phyloP scores from a whole-genome alignment of 1,140 invertebrate genomes.

The Aphaenogaster rudis region DNA sequence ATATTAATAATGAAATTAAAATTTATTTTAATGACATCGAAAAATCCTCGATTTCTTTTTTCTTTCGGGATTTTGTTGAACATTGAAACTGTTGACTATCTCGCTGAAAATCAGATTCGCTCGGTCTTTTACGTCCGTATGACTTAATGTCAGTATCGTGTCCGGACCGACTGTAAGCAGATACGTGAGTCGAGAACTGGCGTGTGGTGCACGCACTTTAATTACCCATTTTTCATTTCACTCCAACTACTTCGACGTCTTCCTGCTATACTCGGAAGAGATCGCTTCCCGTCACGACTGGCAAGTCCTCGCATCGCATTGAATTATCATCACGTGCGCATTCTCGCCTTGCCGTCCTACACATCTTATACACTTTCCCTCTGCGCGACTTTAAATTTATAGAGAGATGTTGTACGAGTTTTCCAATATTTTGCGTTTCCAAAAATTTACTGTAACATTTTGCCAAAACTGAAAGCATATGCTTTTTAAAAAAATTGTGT shows the following conservation, averaged over 20 bases:
- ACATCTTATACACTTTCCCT: not conserved
- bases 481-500: not conserved
- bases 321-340: conserved; percentile 6
- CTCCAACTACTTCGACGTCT: conserved; percentile 16
- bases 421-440: not conserved
- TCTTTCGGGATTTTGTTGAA: not conserved
- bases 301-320: conserved; percentile 2
- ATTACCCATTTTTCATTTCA: conserved; percentile 44
- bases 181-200: conserved; percentile 3
- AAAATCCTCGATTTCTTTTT: not conserved
- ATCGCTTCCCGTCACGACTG: conserved; percentile 23
- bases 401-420: not conserved
- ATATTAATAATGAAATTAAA: not conserved
- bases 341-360: not conserved
- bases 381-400: not conserved
- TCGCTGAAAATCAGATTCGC: conserved; percentile 17
- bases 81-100: not conserved
- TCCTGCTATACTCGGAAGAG: not conserved
- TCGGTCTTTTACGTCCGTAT: not conserved
- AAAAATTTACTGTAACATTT: conserved; percentile 7
- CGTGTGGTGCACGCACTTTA: conserved; percentile 17
- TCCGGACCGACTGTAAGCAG: conserved; percentile 31
- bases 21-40: not conserved
- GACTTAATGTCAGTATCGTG: conserved; percentile 13
- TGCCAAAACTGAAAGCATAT: not conserved